Evolutionary conservation across 2,888 invertebrate genomes (phyloP).

Genomic region (Eupeodes latifasciatus): DNA sequence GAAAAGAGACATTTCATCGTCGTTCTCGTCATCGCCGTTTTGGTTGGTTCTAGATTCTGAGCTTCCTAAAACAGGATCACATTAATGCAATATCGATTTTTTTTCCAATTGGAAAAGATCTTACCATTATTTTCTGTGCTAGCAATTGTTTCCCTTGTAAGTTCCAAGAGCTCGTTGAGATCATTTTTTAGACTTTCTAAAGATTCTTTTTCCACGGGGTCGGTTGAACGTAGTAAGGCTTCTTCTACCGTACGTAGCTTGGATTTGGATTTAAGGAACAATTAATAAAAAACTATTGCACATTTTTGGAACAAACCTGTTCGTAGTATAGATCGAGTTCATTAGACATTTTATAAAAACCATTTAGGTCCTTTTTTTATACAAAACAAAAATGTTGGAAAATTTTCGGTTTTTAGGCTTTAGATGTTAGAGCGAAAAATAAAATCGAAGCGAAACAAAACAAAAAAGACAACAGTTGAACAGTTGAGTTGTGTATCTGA

Average conservation of each 20-base stretch:
- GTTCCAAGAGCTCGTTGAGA: slow-evolving; percentile 88
- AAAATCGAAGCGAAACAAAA: not conserved
- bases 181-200: slow-evolving; percentile 87
- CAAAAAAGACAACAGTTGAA: not conserved
- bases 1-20: slow-evolving; percentile 81
- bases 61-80: not conserved
- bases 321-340: slow-evolving; percentile 42
- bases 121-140: slow-evolving; percentile 5
- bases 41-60: slow-evolving; percentile 34
- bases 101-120: too few relatives aligned
- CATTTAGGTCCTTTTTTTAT: slow-evolving; percentile 22
- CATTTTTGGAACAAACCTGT: slow-evolving; percentile 45
- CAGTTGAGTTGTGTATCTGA: not conserved
- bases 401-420: not conserved
- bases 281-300: not conserved
- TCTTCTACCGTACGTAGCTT: slow-evolving; percentile 88
- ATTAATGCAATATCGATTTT: not conserved
- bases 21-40: slow-evolving; percentile 77
- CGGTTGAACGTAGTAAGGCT: slow-evolving; percentile 85
- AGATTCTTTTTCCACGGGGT: slow-evolving; percentile 85
- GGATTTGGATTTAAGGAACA: slow-evolving; percentile 68
- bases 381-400: not conserved
- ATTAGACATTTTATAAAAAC: slow-evolving; percentile 39
- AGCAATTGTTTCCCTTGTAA: slow-evolving; percentile 86
- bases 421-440: not conserved